Conservation (phyloP, 2,888 invertebrate genomes). For the Dermolepida albohirtum region DNA sequence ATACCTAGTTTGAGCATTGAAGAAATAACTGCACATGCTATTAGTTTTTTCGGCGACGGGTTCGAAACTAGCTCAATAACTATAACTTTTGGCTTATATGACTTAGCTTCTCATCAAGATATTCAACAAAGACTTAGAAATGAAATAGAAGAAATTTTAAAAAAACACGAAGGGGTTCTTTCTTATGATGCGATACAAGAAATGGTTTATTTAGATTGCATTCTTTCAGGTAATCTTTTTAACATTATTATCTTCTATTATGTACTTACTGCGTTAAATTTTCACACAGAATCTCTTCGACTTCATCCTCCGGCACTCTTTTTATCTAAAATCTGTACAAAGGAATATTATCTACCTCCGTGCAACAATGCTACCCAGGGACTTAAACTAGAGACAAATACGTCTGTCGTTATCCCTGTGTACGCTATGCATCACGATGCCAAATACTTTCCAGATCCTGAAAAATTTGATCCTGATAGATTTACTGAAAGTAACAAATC, state of each 20-base stretch:
- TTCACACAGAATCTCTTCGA: conserved; percentile 47
- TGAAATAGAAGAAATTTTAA: conserved; percentile 59
- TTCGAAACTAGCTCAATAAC: conserved; percentile 66
- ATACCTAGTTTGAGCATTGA: conserved; percentile 51
- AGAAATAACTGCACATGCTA: conserved; percentile 59
- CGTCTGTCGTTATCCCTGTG: conserved; percentile 57
- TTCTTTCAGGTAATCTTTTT: conserved; percentile 56
- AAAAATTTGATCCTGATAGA: conserved; percentile 62
- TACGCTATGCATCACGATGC: conserved; percentile 60
- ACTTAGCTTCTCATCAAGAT: conserved; percentile 62
- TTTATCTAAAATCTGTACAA: conserved; percentile 52
- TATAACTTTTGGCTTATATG: conserved; percentile 61
- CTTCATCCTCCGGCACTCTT: conserved; percentile 47
- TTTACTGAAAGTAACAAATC: conserved; percentile 57
- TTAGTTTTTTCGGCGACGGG: conserved; percentile 65
- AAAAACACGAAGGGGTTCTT: conserved; percentile 57
- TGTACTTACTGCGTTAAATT: conserved; percentile 1
- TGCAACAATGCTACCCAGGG: conserved; percentile 44
- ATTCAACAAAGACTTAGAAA: conserved; percentile 62
- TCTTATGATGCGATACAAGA: conserved; percentile 63
- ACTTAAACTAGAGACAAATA: conserved; percentile 55
- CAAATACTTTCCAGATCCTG: conserved; percentile 61
- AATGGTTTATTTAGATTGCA: conserved; percentile 66
- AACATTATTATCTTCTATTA: neutral
- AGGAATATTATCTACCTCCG: conserved; percentile 50